Evolutionary conservation across 2,113 vertebrate species (phyloP).

Genomic region (Alligator sinensis): DNA sequence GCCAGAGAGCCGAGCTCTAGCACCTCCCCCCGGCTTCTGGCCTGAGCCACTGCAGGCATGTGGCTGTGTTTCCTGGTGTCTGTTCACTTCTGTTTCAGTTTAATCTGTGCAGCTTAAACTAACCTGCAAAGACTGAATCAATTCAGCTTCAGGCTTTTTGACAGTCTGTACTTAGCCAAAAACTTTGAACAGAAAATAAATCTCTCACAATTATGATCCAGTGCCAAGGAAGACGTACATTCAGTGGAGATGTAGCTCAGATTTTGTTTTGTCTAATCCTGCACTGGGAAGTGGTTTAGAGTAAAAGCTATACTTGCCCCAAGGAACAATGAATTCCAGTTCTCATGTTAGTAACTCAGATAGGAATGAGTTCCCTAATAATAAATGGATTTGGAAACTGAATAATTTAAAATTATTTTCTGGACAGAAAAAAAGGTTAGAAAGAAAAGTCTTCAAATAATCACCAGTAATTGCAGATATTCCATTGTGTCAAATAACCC

Average conservation of each 20-base stretch:
- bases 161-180: background rate
- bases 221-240: conserved; percentile 48
- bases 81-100: too few relatives aligned
- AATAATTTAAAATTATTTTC: background rate
- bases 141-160: too few relatives aligned
- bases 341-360: background rate
- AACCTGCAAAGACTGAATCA: too few relatives aligned
- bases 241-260: conserved; percentile 32
- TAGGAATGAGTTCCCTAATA: background rate
- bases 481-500: background rate
- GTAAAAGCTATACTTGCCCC: conserved; percentile 13
- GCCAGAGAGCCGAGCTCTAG: too few relatives aligned
- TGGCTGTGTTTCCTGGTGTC: too few relatives aligned
- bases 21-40: too few relatives aligned
- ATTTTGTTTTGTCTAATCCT: conserved; percentile 9
- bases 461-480: background rate
- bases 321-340: background rate
- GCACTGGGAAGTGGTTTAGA: background rate
- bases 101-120: too few relatives aligned
- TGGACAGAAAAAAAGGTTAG: background rate
- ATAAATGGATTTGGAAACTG: background rate
- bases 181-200: conserved; percentile 43
- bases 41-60: too few relatives aligned
- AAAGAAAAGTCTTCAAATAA: background rate
- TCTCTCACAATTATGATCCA: conserved; percentile 25